Base-by-base conservation (phyloP, 2,888 invertebrate species). In the Drosophila anomelani region DNA sequence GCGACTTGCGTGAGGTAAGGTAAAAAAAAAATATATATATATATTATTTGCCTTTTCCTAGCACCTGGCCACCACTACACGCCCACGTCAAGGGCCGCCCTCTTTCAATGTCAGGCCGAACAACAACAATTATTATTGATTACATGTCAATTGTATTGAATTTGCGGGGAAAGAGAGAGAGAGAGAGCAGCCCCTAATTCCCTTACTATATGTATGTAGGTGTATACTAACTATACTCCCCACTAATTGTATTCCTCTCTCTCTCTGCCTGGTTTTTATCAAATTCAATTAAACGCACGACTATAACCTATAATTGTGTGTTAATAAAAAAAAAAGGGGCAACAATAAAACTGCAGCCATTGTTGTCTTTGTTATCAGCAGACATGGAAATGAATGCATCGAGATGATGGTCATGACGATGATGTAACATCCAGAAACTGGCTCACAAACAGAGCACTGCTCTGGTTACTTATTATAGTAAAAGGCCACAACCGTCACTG, bases 41-140 rank as follows among this genome's bases (percentile, higher is more conserved):
- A 68, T 47, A 76, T 57, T 38, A 51, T 57, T 68, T 53, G 51
- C 51, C 38, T 51, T 43, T 39, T 26, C 38, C 56, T 12, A 32
- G 39, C 54, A 47, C 59, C 32, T 56, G 17, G 41, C 43, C 56
- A 17, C 57, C 71, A 12, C 29, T 34, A 36, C 32, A 41, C 43
- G n/a, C 10, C n/a, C 32, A 34, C 63, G n/a, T 9, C 43, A 34
- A 32, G 26, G 23, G 64, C 55, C 55, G 60, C 60, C 73, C 57
- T 62, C 61, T 63, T 66, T 73, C 76, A 77, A 84, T 81, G 88
- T 81, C 82, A 89, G 76, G 67, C 73, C 68, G 72, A 61, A 58
- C 41, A 76, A 71, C 70, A 70, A 68, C 58, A 87, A 87, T 88
- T 73, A 88, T 90, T 85, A 85, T 85, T 85, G 84, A 85, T 85